Conservation (phyloP, 2,113 vertebrate species). For the Gallinago undulata region DNA sequence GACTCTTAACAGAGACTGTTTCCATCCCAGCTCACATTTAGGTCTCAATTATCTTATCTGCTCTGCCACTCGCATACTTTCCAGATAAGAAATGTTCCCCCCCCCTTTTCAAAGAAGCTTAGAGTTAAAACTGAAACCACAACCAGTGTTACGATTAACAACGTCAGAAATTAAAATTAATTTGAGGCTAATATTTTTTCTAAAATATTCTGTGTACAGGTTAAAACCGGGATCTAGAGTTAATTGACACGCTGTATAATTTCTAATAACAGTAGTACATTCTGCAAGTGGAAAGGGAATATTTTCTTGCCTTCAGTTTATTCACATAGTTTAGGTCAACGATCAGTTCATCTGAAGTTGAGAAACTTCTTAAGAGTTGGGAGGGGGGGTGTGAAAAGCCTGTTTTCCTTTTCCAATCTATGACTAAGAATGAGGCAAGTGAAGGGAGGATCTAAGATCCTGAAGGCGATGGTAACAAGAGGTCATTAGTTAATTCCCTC, state of each 20-base stretch:
- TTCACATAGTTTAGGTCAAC: not conserved
- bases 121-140: slow-evolving; percentile 7
- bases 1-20: slow-evolving; percentile 54
- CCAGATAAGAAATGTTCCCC: slow-evolving; percentile 46
- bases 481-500: slow-evolving; percentile 63
- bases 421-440: slow-evolving; percentile 68
- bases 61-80: slow-evolving; percentile 51
- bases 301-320: not conserved
- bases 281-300: not conserved
- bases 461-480: slow-evolving; percentile 52
- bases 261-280: not conserved
- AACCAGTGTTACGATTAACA: not conserved
- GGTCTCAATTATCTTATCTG: slow-evolving; percentile 66
- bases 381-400: not conserved
- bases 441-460: slow-evolving; percentile 52
- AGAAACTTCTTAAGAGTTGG: slow-evolving; percentile 14
- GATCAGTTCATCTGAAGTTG: slow-evolving; percentile 34
- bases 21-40: slow-evolving; percentile 67
- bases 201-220: not conserved
- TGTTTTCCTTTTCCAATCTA: slow-evolving; percentile 54
- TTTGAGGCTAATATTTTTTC: not conserved
- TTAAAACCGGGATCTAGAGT: not conserved
- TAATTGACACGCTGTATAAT: not conserved
- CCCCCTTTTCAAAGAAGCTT: not conserved
- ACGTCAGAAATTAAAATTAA: not conserved